Conservation (phyloP, 2,113 vertebrate genomes). For the Lampris megalopsis region DNA sequence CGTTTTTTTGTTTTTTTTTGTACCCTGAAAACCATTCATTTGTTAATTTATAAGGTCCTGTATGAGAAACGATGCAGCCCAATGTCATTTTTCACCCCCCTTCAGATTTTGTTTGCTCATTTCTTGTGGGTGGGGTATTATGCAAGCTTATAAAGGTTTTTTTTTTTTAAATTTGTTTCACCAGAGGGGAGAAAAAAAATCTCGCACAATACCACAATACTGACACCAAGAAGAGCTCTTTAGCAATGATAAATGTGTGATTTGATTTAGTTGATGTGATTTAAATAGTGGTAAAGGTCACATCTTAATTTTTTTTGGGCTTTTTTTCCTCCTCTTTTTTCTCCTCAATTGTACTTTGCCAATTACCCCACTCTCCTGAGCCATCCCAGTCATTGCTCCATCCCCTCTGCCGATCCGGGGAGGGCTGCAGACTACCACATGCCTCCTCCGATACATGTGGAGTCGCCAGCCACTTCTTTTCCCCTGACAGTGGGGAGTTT, state of each 20-base stretch:
- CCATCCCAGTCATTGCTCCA: no score
- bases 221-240: not conserved
- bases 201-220: constrained; percentile 10
- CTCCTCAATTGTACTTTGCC: no score
- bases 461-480: no score
- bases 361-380: no score
- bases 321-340: no score
- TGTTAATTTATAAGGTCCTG: constrained; percentile 11
- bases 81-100: constrained; percentile 3
- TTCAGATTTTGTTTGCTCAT: constrained; percentile 2
- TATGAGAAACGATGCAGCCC: constrained; percentile 1
- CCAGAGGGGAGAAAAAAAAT: not conserved
- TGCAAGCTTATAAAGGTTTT: not conserved
- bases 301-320: no score
- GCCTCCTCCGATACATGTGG: no score
- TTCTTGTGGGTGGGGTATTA: not conserved
- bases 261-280: constrained; percentile 7
- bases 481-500: no score
- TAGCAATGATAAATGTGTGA: constrained; percentile 9
- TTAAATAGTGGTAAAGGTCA: not conserved
- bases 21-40: constrained; percentile 37
- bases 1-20: not conserved
- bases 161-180: no score
- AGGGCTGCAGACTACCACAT: no score
- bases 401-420: no score